Evolutionary conservation across 2,113 vertebrate genomes (phyloP).

Genomic region (Syngnathus floridae): DNA sequence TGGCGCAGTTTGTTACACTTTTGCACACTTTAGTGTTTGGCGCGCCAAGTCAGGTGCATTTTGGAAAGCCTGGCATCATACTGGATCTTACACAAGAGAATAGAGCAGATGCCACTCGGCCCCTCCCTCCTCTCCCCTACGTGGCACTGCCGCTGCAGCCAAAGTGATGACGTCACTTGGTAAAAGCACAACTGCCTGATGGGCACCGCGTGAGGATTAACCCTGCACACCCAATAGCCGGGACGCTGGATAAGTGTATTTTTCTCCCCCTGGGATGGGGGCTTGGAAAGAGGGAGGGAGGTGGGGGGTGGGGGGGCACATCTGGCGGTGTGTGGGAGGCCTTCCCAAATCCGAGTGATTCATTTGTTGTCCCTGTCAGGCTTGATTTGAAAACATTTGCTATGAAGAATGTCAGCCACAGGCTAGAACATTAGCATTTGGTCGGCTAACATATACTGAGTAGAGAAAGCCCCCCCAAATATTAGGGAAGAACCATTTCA

Average conservation of each 20-base stretch:
- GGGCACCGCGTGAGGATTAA: constrained; percentile 67
- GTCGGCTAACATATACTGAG: neutral
- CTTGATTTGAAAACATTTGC: constrained; percentile 60
- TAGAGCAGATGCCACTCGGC: constrained; percentile 54
- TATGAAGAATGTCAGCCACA: constrained; percentile 37
- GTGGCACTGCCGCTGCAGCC: constrained; percentile 48
- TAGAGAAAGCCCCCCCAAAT: too few species aligned
- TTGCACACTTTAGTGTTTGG: too few species aligned
- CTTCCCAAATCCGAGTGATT: constrained; percentile 62
- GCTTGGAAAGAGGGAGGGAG: neutral
- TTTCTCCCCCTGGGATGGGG: constrained; percentile 6
- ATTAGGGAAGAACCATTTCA: too few species aligned
- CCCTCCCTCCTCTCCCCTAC: constrained; percentile 8
- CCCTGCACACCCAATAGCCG: constrained; percentile 63
- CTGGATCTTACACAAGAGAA: constrained; percentile 69
- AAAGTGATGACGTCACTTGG: constrained; percentile 64
- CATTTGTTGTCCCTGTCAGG: constrained; percentile 60
- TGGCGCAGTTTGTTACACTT: too few species aligned
- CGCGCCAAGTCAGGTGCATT: neutral
- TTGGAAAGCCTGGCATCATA: constrained; percentile 39
- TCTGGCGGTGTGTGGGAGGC: constrained; percentile 67
- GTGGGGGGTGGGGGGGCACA: constrained; percentile 60
- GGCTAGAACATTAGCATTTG: neutral
- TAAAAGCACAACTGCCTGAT: constrained; percentile 71
- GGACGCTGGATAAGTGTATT: constrained; percentile 68